Evolutionary conservation across 2,113 vertebrate genomes (phyloP).

Genomic region (Ammospiza caudacuta): DNA sequence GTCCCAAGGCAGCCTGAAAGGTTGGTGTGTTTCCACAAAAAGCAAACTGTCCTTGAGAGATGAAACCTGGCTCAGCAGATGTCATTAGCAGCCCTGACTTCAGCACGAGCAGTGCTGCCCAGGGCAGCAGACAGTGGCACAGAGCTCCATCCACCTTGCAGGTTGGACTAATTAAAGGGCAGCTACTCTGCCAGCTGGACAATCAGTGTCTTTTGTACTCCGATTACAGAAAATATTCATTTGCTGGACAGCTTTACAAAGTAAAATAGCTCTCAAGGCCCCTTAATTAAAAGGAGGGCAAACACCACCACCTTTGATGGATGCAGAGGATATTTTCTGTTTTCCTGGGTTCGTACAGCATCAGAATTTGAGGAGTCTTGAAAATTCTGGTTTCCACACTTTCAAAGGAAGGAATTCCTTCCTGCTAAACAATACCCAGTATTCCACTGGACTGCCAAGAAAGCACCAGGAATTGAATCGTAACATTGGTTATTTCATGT

Average conservation of each 20-base stretch:
- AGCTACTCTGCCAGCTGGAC: not conserved
- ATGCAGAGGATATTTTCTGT: not conserved
- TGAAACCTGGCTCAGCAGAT: not conserved
- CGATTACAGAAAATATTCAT: not conserved
- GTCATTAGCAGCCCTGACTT: not conserved
- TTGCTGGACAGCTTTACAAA: not conserved
- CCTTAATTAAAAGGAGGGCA: not conserved
- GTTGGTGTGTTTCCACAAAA: accelerated
- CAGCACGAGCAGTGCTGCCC: not conserved
- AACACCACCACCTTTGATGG: not conserved
- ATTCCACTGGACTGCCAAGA: not conserved
- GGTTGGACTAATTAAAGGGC: not conserved
- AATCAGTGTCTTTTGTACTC: not conserved
- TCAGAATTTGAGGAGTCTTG: not conserved
- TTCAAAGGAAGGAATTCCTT: not conserved
- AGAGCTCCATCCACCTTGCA: not conserved
- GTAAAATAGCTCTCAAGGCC: not conserved
- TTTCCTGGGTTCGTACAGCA: not conserved
- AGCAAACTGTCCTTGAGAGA: not conserved
- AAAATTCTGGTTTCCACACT: not conserved
- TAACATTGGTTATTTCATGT: not conserved
- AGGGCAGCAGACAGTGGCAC: not conserved
- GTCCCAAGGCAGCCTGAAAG: not conserved
- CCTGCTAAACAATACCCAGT: not conserved
- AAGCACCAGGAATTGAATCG: not conserved